Evolutionary conservation across 37 sponge, comb jelly and placozoan genomes (phyloP).

Genomic region (Oscarella lobularis): DNA sequence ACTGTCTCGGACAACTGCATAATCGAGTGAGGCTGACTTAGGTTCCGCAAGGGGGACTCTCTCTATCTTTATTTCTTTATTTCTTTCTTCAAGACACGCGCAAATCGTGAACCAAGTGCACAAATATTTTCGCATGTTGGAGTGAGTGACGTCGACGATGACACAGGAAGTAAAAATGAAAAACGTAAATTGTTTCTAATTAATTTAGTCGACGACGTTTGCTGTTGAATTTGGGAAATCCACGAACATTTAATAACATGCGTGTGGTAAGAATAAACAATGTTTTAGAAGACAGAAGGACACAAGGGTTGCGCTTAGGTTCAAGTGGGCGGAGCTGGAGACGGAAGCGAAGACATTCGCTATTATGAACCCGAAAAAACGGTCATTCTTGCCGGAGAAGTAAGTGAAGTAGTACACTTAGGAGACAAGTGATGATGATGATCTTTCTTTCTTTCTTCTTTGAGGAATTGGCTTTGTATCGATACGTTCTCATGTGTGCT

Average conservation of each 20-base stretch:
- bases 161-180: not conserved
- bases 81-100: not conserved
- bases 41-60: not conserved
- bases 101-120: not conserved
- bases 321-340: not conserved
- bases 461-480: not conserved
- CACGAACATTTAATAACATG: not conserved
- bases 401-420: too few relatives aligned
- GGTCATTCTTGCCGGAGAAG: not conserved
- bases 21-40: not conserved
- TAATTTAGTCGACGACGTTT: not conserved
- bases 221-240: not conserved
- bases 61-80: not conserved
- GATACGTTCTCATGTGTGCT: not conserved
- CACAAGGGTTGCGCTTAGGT: too few relatives aligned
- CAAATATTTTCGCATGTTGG: not conserved
- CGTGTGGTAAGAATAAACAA: not conserved
- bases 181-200: not conserved
- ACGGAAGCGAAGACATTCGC: not conserved
- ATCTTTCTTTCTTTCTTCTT: not conserved
- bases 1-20: not conserved
- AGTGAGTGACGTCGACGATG: not conserved
- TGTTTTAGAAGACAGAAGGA: too few relatives aligned
- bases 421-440: too few relatives aligned
- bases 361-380: not conserved